Evolutionary conservation across 2,797 vertebrate genomes (phyloP), one percentile per base, ranked within the genome.

Genomic region (Chelmon rostratus): DNA sequence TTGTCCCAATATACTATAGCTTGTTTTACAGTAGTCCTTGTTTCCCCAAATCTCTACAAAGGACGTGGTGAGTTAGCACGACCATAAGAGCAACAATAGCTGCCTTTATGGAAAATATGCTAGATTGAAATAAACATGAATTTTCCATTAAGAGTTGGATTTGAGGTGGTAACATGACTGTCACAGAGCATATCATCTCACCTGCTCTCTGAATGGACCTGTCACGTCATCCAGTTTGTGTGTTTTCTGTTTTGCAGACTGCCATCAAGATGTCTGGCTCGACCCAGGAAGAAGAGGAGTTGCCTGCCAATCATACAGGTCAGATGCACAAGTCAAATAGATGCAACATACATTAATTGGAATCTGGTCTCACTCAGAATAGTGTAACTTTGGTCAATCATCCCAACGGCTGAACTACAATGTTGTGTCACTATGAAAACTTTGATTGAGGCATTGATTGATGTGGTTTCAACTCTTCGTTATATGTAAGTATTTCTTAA

Each of bases 281-380:
- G 16, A 7, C 28, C 42, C 87, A 78, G 42, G 88, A 90, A 3
- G 90, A 88, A 42, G 88, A 91, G 10, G 92, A 92, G 5, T 42
- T 91, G n/a, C 89, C 90, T 40, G 82, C 81, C 62, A 92, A 79
- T 70, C 73, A 88, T 67, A 93, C 92, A 80, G 92, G 92, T 93
- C 66, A 86, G 83, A 65, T 8, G 13, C 13, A 54, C 5, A 9
- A 15, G 4, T 21, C 61, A 46, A 31, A 59, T 4, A 40, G 12
- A 47, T 31, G 8, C 6, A 66, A 21, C 9, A 23, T 21, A 61
- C 31, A 49, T 70, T 4, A 11, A 65, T 6, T 49, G 7, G 2
- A 16, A n/a, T 28, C 12, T 31, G 10, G 4, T 8, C 13, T 37
- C 59, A 38, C 23, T 31, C 21, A 19, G 8, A 42, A 23, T 25